Evolutionary conservation across 2,113 vertebrate genomes (phyloP).

Genomic region (Pristiophorus japonicus): DNA sequence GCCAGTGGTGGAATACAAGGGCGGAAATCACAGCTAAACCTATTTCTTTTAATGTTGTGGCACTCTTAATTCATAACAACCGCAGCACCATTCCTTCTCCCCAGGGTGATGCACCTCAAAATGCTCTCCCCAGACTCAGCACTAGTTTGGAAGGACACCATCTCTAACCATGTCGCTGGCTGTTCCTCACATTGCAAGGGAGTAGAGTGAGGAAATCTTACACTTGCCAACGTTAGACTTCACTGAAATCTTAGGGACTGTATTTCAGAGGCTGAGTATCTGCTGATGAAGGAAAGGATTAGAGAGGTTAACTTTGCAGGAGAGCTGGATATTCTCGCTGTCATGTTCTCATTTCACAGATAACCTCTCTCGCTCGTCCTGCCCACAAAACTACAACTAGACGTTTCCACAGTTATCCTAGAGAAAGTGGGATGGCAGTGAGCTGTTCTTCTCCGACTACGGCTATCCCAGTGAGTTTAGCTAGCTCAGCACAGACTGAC

Average conservation of each 20-base stretch:
- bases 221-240: not conserved
- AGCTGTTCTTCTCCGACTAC: not conserved
- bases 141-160: not conserved
- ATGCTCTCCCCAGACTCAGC: not conserved
- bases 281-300: not conserved
- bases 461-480: not conserved
- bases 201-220: not conserved
- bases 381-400: not conserved
- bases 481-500: not conserved
- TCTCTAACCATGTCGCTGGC: not conserved
- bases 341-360: not conserved
- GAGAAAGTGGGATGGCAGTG: not conserved
- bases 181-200: not conserved
- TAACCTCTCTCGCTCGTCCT: not conserved
- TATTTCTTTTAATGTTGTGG: not conserved
- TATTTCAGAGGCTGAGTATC: not conserved
- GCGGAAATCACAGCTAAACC: not conserved
- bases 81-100: not conserved
- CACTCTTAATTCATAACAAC: not conserved
- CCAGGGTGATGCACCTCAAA: not conserved
- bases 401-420: not conserved
- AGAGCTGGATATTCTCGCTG: not conserved
- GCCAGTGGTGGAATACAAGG: not conserved
- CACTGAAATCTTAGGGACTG: not conserved
- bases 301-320: not conserved